Base-by-base conservation (phyloP, 2,888 invertebrate genomes). In the Agrenia bidenticulata region DNA sequence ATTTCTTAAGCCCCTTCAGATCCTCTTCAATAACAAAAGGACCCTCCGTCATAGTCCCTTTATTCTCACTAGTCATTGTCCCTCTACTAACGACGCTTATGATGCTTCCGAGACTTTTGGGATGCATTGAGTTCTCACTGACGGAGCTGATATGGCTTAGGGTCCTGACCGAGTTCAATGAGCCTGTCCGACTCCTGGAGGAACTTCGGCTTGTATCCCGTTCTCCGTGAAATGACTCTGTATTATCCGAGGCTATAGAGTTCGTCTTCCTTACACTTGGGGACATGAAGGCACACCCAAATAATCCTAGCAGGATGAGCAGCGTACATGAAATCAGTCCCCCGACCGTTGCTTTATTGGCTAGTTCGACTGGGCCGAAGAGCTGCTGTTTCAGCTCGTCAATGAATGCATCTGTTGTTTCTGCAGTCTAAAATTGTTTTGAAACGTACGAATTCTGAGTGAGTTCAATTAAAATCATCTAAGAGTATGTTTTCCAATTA, bases 291-390 rank as follows among this genome's bases (percentile, higher is more conserved):
- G 63, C 60, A 63, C 60, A 63, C 11, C 70, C 70, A 1, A 73
- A 39, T 15, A 75, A 64, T 5, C 73, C 73, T 2, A 73, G 41
- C 21, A 75, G 61, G 11, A 73, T 63, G 0, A 73, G 45, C 42
- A 73, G 65, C 1, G 69, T 63, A 13, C 70, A 67, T 0, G 64
- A 49, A 5, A 69, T 59, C 41, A 75, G 64, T 27, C 73, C 74
- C 19, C 70, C 76, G 5, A 73, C 60, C 0, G 71, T 64, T 9
- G 68, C 66, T 54, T 71, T 72, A 42, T 75, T 67, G 0, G 73
- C 74, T 54, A 73, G 39, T 24, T 63, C 50, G 13, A 75, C 63
- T 2, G 70, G 69, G 2, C 55, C 66, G 51, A 73, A 73, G 11
- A 76, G 66, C 58, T 73, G 66, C 23, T 62, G 57, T 23, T 70